Evolutionary conservation across 2,888 invertebrate genomes (phyloP).

Genomic region (Scaptomyza parva): DNA sequence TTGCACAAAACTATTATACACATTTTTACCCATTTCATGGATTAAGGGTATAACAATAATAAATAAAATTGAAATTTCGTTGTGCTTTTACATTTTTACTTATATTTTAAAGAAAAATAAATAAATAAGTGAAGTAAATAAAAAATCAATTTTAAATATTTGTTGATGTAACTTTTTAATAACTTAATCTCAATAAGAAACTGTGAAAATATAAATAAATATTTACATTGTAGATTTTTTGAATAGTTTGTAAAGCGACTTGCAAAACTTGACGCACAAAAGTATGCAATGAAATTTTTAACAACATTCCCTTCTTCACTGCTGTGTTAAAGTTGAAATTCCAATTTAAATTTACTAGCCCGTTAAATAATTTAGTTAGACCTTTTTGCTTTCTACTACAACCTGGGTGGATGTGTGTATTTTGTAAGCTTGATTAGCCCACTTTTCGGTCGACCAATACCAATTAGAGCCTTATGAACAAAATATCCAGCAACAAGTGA

Average conservation of each 20-base stretch:
- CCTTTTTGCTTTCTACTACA: not conserved
- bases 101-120: not conserved
- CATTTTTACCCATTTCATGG: no score
- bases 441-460: slow-evolving; percentile 40
- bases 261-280: not conserved
- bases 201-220: not conserved
- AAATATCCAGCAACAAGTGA: slow-evolving; percentile 56
- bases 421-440: slow-evolving; percentile 53
- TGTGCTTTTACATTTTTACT: not conserved
- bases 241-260: not conserved
- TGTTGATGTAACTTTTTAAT: not conserved
- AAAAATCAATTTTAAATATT: not conserved
- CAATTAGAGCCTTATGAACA: slow-evolving; percentile 44
- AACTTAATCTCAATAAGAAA: not conserved
- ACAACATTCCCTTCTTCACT: no score
- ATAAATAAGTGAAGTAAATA: not conserved
- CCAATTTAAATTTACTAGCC: no score
- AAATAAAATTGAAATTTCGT: not conserved
- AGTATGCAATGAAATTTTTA: slow-evolving; percentile 1
- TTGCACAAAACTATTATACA: no score
- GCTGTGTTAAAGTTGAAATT: not conserved
- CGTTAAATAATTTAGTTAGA: not conserved
- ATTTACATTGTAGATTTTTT: not conserved
- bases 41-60: no score
- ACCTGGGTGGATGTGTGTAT: not conserved